Evolutionary conservation across 92 coral and sea anemone species (phyloP), one percentile per base, ranked within the genome.

Genomic region (Actinostola sp.): DNA sequence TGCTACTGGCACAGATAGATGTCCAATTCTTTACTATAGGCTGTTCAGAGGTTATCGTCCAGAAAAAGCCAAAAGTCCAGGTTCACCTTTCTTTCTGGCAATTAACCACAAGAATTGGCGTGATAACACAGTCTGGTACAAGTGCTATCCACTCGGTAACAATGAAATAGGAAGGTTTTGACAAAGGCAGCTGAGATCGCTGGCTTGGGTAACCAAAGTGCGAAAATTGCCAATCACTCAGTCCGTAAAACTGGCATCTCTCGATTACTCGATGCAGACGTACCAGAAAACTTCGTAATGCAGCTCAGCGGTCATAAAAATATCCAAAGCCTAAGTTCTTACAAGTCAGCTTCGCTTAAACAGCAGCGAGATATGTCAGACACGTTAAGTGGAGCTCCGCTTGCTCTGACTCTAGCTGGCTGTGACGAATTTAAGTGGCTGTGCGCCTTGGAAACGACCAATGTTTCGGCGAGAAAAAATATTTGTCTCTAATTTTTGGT

Each of bases 21-120:
- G 89, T 51, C 76, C 89, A 1, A 57, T 88, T 4, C 24, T 43
- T 23, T 62, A 33, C 15, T 78, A 88, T 76, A 88, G 73, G 51
- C 27, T 41, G 1, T 84, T 88, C 62, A 61, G 27, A 24, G 66
- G 77, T 59, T 89, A 88, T 53, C 72, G 86, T 41, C 89, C 82
- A 16, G 62, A 12, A 17, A 75, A 83, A 64, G 79, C 79, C 84
- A 88, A 75, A 31, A 17, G 13, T 7, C 73, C 89, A 24, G 74
- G 64, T 26, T 34, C 89, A 6, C 84, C 84, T 25, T 74, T 78
- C 53, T 87, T 71, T 63, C 57, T 82, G 4, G 88, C 82, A 15
- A 76, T 82, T 8, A 44, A 54, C 46, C 70, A 73, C 32, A 35
- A 72, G 25, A 58, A 39, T 17, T 21, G 25, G 35, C 39, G 27